A percentile compares a stretch with the other conserved stretches of the same genome.
phyloP scores from a whole-genome alignment of 2,113 vertebrate genomes.

The Solenodon paradoxus region DNA sequence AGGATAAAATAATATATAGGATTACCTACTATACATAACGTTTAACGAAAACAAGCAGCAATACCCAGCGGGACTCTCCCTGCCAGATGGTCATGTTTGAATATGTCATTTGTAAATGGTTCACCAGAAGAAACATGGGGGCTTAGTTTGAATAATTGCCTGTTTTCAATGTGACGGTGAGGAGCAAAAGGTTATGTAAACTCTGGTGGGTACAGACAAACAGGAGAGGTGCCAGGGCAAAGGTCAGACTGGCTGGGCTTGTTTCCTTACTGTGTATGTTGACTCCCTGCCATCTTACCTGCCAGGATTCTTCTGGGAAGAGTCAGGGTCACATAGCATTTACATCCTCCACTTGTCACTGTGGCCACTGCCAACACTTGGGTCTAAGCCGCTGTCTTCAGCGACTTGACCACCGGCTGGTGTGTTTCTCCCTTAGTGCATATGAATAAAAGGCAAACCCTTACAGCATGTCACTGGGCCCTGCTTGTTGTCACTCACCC shows the following conservation, averaged over 20 bases:
- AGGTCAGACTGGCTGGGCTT: neutral
- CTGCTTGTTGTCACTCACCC: fast-evolving
- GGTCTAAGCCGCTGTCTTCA: neutral
- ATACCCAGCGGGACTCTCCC: neutral
- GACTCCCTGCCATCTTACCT: neutral
- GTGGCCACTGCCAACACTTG: fast-evolving
- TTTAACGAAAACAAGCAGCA: neutral
- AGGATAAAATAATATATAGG: neutral
- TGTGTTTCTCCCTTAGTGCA: neutral
- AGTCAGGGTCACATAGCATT: neutral
- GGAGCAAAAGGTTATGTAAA: conserved; percentile 60
- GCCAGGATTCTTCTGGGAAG: neutral
- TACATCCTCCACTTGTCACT: fast-evolving
- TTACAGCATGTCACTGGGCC: fast-evolving
- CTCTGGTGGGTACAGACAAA: conserved; percentile 52
- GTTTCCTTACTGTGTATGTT: neutral
- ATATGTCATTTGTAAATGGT: conserved; percentile 25
- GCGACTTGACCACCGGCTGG: fast-evolving
- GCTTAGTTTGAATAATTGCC: neutral
- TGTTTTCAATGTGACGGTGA: conserved; percentile 14
- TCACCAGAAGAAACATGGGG: conserved; percentile 21
- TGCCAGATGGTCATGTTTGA: neutral
- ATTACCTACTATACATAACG: neutral
- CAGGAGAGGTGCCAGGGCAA: conserved; percentile 40
- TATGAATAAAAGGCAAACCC: neutral